Conservation (phyloP, 2,113 vertebrate species). For the Ctenodactylus gundi region DNA sequence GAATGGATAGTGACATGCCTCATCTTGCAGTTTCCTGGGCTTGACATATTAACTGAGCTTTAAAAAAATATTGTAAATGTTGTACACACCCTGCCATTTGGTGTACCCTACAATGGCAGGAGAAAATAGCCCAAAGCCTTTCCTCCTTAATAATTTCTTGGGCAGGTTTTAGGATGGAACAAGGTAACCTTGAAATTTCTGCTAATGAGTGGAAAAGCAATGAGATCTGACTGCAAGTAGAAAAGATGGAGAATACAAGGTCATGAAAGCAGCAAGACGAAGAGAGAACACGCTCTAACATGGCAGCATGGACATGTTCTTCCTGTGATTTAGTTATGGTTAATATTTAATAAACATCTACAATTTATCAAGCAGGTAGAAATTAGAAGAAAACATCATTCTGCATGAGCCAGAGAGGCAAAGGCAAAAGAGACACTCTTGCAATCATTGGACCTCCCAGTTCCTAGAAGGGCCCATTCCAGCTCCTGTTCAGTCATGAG, state of each 20-base stretch:
- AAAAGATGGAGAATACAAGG: not conserved
- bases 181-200: slow-evolving; percentile 38
- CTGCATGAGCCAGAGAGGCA: not conserved
- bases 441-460: not conserved
- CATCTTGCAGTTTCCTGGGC: slow-evolving; percentile 56
- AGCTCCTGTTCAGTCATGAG: not conserved
- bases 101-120: not conserved
- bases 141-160: slow-evolving; percentile 15
- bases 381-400: not conserved
- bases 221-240: not conserved
- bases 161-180: slow-evolving; percentile 13
- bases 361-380: not conserved
- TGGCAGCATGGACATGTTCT: too few relatives aligned
- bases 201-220: slow-evolving; percentile 50
- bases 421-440: not conserved
- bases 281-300: not conserved
- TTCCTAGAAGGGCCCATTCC: not conserved
- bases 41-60: slow-evolving; percentile 47
- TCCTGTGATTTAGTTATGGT: not conserved
- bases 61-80: slow-evolving; percentile 51
- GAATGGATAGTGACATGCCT: slow-evolving; percentile 30
- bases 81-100: slow-evolving; percentile 4
- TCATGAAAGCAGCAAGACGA: not conserved
- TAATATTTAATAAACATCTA: not conserved
- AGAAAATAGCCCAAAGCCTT: slow-evolving; percentile 45